phyloP scores from a whole-genome alignment of 2,888 invertebrate species.

The Oscheius sp. region DNA sequence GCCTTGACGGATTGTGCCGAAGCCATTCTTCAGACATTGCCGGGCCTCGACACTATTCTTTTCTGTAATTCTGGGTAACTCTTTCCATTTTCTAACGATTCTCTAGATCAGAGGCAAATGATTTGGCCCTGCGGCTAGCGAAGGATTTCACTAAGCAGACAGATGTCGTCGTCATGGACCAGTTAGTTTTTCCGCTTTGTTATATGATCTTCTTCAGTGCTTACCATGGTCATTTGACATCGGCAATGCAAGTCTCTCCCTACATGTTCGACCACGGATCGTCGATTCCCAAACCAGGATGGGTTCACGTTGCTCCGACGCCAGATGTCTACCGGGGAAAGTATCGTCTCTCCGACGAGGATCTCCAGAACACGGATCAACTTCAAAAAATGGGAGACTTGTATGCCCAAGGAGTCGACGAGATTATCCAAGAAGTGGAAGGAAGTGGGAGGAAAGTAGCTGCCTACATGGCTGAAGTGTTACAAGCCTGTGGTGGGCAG shows the following conservation, averaged over 20 bases:
- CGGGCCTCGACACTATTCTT: conserved; percentile 90
- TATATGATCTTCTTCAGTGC: conserved; percentile 81
- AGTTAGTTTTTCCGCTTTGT: conserved; percentile 81
- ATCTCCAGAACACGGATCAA: conserved; percentile 77
- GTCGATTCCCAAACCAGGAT: conserved; percentile 80
- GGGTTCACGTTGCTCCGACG: conserved; percentile 81
- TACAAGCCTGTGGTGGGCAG: conserved; percentile 97
- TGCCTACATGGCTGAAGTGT: conserved; percentile 92
- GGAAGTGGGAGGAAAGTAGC: conserved; percentile 81
- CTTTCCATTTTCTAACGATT: not conserved
- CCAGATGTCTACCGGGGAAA: conserved; percentile 94
- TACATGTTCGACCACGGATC: conserved; percentile 95
- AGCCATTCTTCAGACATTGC: conserved; percentile 83
- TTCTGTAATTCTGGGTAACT: conserved; percentile 91
- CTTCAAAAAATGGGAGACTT: conserved; percentile 80
- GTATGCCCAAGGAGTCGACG: conserved; percentile 86
- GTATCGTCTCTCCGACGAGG: conserved; percentile 79
- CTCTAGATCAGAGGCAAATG: conserved; percentile 90
- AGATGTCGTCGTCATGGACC: conserved; percentile 92
- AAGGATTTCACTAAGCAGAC: conserved; percentile 86
- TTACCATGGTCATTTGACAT: conserved; percentile 96
- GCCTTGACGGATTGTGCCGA: conserved; percentile 91
- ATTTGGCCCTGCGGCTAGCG: conserved; percentile 91
- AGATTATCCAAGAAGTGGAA: conserved; percentile 60
- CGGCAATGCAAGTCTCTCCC: conserved; percentile 95